A percentile compares a stretch with the other conserved stretches of the same genome.
Conservation (phyloP, 64 coral and sea anemone species). For the Actinia equina region DNA sequence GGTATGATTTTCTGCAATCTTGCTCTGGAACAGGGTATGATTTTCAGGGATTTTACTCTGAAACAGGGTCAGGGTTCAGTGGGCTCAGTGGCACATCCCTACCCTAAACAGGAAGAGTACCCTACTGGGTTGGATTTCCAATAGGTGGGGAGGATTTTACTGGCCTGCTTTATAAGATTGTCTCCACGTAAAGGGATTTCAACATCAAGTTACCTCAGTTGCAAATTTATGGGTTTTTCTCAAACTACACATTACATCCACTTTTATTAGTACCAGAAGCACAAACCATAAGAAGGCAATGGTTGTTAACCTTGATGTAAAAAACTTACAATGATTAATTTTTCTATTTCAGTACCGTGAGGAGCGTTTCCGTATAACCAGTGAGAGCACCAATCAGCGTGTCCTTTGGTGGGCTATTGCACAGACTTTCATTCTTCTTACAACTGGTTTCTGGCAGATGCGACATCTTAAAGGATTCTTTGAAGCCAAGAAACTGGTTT, state of each 20-base stretch:
- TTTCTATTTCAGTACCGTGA: conserved; percentile 80
- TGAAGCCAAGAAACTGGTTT: conserved; percentile 56
- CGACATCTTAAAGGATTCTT: conserved; percentile 99
- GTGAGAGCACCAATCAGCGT: conserved; percentile 97
- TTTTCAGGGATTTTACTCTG: no score
- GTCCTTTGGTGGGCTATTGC: conserved; percentile 97
- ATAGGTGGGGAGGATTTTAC: no score
- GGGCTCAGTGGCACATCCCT: no score
- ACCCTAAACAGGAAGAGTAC: no score
- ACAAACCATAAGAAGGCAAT: no score
- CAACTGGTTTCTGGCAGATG: conserved; percentile 99
- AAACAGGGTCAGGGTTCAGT: no score
- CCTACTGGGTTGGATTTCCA: no score
- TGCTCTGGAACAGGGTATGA: no score
- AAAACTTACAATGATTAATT: neutral
- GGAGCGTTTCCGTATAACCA: conserved; percentile 86
- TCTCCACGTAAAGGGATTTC: no score
- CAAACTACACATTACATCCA: neutral
- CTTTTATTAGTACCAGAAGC: neutral
- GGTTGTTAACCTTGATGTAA: neutral
- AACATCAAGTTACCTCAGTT: no score
- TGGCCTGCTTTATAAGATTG: neutral
- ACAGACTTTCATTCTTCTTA: conserved; percentile 88
- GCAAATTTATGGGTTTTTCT: neutral
- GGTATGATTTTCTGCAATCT: no score